A percentile compares a stretch with the other conserved stretches of the same genome.
phyloP scores from a whole-genome alignment of 2,888 invertebrate species.

The Phaonia tiefii region DNA sequence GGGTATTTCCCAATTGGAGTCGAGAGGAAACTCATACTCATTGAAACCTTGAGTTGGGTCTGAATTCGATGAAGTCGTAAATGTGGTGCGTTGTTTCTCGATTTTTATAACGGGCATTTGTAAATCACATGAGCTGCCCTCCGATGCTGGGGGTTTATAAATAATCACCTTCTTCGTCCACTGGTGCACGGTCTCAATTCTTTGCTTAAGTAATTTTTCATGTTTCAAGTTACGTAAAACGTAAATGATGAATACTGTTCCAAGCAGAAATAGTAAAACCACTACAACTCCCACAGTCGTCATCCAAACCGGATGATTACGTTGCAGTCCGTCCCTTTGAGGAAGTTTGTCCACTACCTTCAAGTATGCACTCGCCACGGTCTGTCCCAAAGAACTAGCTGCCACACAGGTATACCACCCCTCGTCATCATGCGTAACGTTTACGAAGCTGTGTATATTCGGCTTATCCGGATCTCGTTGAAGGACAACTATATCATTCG shows the following conservation, averaged over 20 bases:
- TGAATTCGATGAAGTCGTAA: conserved; percentile 82
- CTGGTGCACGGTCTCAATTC: conserved; percentile 92
- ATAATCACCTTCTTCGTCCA: conserved; percentile 95
- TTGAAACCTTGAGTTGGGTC: conserved; percentile 87
- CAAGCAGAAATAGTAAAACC: conserved; percentile 82
- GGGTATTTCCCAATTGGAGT: conserved; percentile 96
- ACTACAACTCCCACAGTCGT: conserved; percentile 83
- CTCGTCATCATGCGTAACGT: conserved; percentile 93
- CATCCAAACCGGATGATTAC: conserved; percentile 82
- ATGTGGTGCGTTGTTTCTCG: conserved; percentile 90
- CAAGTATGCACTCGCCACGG: conserved; percentile 91
- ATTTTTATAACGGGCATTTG: conserved; percentile 94
- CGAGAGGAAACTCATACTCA: conserved; percentile 97
- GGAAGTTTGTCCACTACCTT: conserved; percentile 84
- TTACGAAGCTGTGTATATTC: conserved; percentile 88
- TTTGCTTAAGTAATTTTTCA: conserved; percentile 89
- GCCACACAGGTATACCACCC: conserved; percentile 98
- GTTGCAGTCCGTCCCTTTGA: conserved; percentile 70
- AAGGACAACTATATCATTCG: conserved; percentile 65
- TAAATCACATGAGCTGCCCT: conserved; percentile 74
- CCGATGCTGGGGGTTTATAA: conserved; percentile 85
- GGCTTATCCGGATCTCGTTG: conserved; percentile 69
- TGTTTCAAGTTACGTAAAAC: conserved; percentile 86
- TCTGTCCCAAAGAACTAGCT: conserved; percentile 91
- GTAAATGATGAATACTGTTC: conserved; percentile 82